Evolutionary conservation across 1,140 invertebrate species (phyloP).

Genomic region (fruit fly (Drosophila melanogaster)): DNA sequence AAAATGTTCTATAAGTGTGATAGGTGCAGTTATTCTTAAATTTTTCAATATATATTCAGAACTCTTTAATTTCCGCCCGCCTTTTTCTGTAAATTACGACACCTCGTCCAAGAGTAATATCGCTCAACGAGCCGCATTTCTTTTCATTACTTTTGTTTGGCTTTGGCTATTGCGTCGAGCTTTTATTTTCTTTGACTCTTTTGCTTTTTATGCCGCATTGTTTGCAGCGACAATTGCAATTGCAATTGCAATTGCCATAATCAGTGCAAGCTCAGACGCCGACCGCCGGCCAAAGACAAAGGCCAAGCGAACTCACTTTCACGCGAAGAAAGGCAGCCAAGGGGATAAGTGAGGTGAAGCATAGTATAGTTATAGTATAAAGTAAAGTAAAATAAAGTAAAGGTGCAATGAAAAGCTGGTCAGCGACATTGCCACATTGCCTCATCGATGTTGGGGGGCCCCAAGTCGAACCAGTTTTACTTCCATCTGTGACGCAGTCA

Average conservation of each 20-base stretch:
- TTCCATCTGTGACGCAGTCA: conserved; percentile 68
- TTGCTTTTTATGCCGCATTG: conserved; percentile 65
- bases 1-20: no score
- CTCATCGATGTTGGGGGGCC: conserved; percentile 50
- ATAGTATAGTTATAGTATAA: no score
- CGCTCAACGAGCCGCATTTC: conserved; percentile 50
- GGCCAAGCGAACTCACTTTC: conserved; percentile 64
- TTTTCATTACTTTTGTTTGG: conserved; percentile 69
- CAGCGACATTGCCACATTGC: conserved; percentile 69
- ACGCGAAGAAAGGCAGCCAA: not conserved
- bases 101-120: conserved; percentile 6
- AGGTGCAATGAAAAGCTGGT: conserved; percentile 63
- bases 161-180: conserved; percentile 65
- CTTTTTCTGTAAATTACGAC: not conserved
- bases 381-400: not conserved
- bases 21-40: no score
- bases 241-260: conserved; percentile 76
- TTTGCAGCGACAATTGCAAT: conserved; percentile 64
- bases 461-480: conserved; percentile 65
- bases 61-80: not conserved
- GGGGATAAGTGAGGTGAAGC: not conserved
- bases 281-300: conserved; percentile 52
- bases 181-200: conserved; percentile 48
- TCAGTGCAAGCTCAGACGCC: conserved; percentile 71
- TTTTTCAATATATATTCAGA: not conserved